Evolutionary conservation across 2,888 invertebrate genomes (phyloP).

Genomic region (Cantharis nigra): DNA sequence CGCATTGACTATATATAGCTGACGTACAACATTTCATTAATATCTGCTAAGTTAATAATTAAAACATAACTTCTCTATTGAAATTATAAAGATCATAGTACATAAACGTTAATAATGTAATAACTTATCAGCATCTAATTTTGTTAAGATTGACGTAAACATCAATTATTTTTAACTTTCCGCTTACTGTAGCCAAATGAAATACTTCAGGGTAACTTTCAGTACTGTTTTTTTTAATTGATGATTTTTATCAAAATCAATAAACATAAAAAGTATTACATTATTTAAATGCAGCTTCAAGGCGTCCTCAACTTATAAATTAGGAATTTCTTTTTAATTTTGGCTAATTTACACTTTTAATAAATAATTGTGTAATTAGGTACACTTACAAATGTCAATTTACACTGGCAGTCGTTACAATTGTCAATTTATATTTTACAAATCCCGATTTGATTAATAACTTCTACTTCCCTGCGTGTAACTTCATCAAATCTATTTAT

Average conservation of each 20-base stretch:
- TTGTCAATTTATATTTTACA: not conserved
- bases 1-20: not conserved
- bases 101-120: not conserved
- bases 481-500: not conserved
- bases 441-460: not conserved
- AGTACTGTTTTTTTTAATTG: not conserved
- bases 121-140: not conserved
- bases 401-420: not conserved
- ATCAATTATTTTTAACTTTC: not conserved
- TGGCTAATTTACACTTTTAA: too few relatives aligned
- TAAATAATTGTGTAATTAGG: too few relatives aligned
- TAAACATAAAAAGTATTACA: too few relatives aligned
- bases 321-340: too few relatives aligned
- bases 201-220: not conserved
- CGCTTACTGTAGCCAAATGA: not conserved
- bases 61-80: not conserved
- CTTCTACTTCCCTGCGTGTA: not conserved
- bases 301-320: too few relatives aligned
- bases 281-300: too few relatives aligned
- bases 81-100: not conserved
- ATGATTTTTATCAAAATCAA: not conserved
- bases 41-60: not conserved
- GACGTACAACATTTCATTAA: not conserved
- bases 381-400: not conserved
- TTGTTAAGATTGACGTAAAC: not conserved